These are phyloP conservation scores for Pinctada fucata DNA, from an alignment of 2,888 invertebrate species.

Conservation along the genomic window DNA sequence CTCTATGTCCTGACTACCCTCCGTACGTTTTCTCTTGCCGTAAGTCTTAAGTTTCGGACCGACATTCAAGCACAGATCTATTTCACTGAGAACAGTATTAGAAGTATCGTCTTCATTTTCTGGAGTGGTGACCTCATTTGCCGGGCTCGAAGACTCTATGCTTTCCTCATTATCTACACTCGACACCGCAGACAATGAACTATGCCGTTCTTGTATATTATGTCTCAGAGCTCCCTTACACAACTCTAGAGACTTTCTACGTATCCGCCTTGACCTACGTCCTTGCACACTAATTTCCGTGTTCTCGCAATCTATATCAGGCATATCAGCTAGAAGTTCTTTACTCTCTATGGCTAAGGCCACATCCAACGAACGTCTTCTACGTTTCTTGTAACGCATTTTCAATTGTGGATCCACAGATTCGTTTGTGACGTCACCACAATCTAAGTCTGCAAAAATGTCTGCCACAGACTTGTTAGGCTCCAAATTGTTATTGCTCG, in stretches of 20 bases:
- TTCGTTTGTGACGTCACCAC: not conserved
- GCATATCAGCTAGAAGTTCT: not conserved
- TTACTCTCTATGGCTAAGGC: not conserved
- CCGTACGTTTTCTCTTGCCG: conserved; percentile 37
- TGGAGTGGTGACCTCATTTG: not conserved
- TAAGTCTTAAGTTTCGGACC: conserved; percentile 11
- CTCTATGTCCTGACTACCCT: conserved; percentile 48
- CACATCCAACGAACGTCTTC: not conserved
- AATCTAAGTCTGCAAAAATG: not conserved
- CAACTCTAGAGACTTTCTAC: conserved; percentile 20
- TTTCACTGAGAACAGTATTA: not conserved
- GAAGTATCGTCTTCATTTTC: conserved; percentile 27
- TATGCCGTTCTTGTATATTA: too few species aligned
- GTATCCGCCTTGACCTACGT: conserved; percentile 7
- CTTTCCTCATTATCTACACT: too few species aligned
- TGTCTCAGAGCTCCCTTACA: not conserved
- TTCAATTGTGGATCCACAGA: not conserved
- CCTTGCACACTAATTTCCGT: not conserved
- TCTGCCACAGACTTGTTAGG: too few species aligned
- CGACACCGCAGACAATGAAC: too few species aligned
- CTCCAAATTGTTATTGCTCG: too few species aligned
- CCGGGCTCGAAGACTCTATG: too few species aligned
- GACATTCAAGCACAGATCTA: not conserved
- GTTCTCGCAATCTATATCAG: not conserved
- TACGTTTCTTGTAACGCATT: not conserved